A percentile compares a stretch with the other conserved stretches of the same genome.
phyloP scores from a whole-genome alignment of 2,888 invertebrate genomes.

The Abrostola tripartita region DNA sequence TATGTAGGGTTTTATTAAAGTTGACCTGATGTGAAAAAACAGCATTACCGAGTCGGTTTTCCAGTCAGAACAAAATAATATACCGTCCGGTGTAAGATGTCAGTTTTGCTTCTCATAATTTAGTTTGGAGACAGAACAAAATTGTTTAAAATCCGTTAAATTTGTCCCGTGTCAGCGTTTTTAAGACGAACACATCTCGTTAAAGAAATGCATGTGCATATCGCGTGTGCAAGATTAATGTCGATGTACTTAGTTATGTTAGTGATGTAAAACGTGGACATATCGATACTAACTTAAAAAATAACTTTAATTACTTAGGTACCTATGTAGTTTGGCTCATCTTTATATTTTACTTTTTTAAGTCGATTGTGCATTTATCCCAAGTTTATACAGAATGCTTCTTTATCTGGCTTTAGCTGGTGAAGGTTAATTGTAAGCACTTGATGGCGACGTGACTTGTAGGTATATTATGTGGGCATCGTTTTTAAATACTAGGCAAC shows the following conservation, averaged over 20 bases:
- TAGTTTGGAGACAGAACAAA: constrained; percentile 29
- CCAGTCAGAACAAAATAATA: constrained; percentile 20
- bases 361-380: too few relatives aligned
- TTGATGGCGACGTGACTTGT: too few relatives aligned
- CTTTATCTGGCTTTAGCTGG: too few relatives aligned
- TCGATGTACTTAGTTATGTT: constrained; percentile 31
- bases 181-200: constrained; percentile 40
- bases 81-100: constrained; percentile 35
- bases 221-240: constrained; percentile 48
- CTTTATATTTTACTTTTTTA: too few relatives aligned
- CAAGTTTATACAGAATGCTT: too few relatives aligned
- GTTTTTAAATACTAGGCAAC: too few relatives aligned
- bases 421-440: too few relatives aligned
- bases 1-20: too few relatives aligned
- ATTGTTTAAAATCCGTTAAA: constrained; percentile 38
- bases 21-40: constrained; percentile 8
- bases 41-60: constrained; percentile 28
- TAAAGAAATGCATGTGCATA: constrained; percentile 41
- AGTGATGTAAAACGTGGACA: constrained; percentile 22
- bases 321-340: too few relatives aligned
- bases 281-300: constrained; percentile 8
- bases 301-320: neutral
- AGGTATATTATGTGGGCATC: too few relatives aligned
- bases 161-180: constrained; percentile 43
- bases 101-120: constrained; percentile 31